Percentiles rank a stretch among this genome's conserved stretches.
These are phyloP conservation scores for Gonocerus acuteangulatus DNA, from an alignment of 2,888 invertebrate species.

Conservation along the genomic window DNA sequence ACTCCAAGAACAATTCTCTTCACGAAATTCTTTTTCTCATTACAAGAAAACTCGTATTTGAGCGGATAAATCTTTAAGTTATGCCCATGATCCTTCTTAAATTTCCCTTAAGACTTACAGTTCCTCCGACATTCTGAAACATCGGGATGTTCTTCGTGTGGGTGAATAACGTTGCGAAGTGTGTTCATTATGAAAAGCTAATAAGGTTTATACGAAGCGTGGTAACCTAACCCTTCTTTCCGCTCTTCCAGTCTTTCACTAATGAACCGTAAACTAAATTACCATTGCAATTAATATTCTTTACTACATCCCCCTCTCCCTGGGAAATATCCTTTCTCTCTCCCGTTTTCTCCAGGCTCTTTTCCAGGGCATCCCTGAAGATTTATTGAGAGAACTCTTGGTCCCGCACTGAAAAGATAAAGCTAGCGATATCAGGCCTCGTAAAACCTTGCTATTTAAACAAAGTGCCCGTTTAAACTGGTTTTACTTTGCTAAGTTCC, in stretches of 20 bases:
- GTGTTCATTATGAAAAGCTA: constrained; percentile 12
- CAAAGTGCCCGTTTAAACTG: constrained; percentile 14
- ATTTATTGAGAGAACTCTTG: constrained; percentile 27
- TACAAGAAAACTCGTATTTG: too few relatives aligned
- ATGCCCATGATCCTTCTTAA: too few relatives aligned
- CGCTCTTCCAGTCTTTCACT: constrained; percentile 38
- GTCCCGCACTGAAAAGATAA: constrained; percentile 31
- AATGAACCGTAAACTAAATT: constrained; percentile 55
- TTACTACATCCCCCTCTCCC: constrained; percentile 3
- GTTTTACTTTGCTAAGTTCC: constrained; percentile 12
- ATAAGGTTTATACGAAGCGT: constrained; percentile 3
- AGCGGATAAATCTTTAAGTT: too few relatives aligned
- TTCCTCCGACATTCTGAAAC: too few relatives aligned
- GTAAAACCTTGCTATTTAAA: constrained; percentile 14
- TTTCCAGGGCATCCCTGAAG: constrained; percentile 28
- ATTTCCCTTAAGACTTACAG: too few relatives aligned
- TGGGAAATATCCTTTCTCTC: background rate
- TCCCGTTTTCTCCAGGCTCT: constrained; percentile 12
- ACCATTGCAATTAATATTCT: constrained; percentile 37
- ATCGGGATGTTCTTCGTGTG: too few relatives aligned
- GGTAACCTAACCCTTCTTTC: constrained; percentile 20
- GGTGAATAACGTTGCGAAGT: background rate
- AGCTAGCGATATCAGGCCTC: constrained; percentile 14
- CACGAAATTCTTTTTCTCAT: too few relatives aligned
- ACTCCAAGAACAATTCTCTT: too few relatives aligned